phyloP scores from a whole-genome alignment of 2,888 invertebrate species.

The Melanostoma scalare region DNA sequence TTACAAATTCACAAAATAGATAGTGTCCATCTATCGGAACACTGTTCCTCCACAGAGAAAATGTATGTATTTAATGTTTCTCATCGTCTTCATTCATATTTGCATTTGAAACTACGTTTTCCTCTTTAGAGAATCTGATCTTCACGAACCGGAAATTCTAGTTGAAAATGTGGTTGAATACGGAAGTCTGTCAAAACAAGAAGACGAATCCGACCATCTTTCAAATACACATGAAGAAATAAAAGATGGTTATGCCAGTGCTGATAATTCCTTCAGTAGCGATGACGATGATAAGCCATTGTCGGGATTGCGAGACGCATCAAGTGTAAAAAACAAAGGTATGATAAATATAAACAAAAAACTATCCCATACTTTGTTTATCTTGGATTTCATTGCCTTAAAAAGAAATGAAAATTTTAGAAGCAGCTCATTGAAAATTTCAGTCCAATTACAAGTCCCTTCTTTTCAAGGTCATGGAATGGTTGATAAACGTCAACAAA shows the following conservation, averaged over 20 bases:
- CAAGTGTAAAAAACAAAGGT: conserved; percentile 7
- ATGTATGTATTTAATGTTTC: conserved; percentile 8
- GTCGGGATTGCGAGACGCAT: conserved; percentile 43
- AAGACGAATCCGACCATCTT: conserved; percentile 23
- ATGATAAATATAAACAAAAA: background rate
- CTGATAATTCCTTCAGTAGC: conserved; percentile 78
- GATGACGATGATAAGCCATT: conserved; percentile 76
- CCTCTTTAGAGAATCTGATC: background rate
- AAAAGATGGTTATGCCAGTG: conserved; percentile 25
- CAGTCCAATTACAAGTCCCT: no score
- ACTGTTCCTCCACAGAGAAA: conserved; percentile 5
- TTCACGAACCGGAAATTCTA: conserved; percentile 55
- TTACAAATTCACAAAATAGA: conserved; percentile 79
- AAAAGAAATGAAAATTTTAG: background rate
- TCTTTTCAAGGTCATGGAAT: no score
- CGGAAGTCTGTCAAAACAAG: conserved; percentile 22
- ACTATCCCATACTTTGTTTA: background rate
- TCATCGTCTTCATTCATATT: background rate
- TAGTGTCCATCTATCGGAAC: conserved; percentile 21
- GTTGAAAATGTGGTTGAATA: conserved; percentile 75
- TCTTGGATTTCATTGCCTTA: background rate
- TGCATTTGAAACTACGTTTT: background rate
- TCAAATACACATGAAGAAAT: conserved; percentile 4
- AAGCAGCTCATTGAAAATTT: no score
- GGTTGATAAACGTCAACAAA: no score